These are phyloP conservation scores for Actenoides lindsayi DNA, from an alignment of 2,113 vertebrate species.

Conservation along the genomic window DNA sequence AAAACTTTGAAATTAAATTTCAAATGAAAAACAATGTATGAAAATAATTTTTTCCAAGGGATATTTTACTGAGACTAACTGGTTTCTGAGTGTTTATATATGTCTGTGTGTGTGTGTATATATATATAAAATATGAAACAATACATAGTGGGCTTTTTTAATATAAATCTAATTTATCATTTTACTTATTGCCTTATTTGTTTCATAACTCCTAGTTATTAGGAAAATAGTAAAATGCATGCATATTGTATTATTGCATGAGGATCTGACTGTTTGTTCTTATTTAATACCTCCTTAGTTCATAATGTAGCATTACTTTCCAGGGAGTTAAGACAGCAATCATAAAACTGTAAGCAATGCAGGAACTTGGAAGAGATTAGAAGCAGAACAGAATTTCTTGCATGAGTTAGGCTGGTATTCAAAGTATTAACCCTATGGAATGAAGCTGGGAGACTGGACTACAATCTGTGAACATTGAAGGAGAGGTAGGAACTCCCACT, in stretches of 20 bases:
- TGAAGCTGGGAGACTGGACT: neutral
- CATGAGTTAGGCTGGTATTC: neutral
- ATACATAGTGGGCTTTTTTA: neutral
- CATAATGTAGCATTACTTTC: neutral
- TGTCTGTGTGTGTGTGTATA: neutral
- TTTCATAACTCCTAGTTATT: neutral
- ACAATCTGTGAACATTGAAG: neutral
- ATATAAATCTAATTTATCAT: neutral
- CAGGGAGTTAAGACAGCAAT: neutral
- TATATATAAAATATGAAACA: neutral
- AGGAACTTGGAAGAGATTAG: neutral
- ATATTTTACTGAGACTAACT: neutral
- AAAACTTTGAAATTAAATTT: neutral
- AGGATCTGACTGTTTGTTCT: neutral
- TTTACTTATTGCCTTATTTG: neutral
- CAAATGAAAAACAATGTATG: neutral
- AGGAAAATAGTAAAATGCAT: neutral
- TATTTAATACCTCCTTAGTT: neutral
- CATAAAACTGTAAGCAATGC: neutral
- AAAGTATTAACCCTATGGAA: neutral
- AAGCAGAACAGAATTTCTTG: neutral
- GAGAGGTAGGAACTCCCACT: neutral
- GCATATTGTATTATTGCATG: neutral
- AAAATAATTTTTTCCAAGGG: neutral
- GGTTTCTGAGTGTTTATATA: too few species aligned